phyloP scores from a whole-genome alignment of 1,140 invertebrate genomes.

The Drosophila erecta region DNA sequence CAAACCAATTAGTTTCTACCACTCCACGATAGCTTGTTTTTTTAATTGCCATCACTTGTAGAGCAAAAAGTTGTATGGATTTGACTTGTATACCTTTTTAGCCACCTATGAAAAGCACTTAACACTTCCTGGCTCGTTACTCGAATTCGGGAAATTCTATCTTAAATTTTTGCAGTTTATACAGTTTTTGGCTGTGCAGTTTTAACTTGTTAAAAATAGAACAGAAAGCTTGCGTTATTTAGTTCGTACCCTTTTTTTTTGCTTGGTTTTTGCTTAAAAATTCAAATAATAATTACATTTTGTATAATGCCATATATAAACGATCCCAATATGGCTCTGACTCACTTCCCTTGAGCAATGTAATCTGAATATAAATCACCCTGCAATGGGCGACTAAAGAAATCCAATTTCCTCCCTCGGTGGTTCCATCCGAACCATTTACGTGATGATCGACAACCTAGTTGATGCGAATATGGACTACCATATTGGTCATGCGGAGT shows the following conservation, averaged over 20 bases:
- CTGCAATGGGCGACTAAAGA: constrained; percentile 13
- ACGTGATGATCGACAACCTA: constrained; percentile 24
- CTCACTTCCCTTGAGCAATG: not conserved
- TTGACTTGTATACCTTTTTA: no score
- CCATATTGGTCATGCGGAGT: constrained; percentile 20
- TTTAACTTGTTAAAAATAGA: not conserved
- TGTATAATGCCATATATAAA: no score
- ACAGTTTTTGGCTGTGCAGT: no score
- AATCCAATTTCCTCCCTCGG: constrained; percentile 31
- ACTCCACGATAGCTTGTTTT: not conserved
- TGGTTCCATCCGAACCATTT: constrained; percentile 12
- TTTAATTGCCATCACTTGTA: not conserved
- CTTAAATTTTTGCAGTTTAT: no score
- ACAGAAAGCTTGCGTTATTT: no score
- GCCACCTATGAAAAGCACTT: no score
- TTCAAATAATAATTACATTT: no score
- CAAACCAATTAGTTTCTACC: constrained; percentile 2
- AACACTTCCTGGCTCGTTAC: no score
- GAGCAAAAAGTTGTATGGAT: not conserved
- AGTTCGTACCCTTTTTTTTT: no score
- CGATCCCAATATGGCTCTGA: not conserved
- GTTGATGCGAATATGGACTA: constrained; percentile 26
- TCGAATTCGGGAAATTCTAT: no score
- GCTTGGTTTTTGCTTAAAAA: no score
- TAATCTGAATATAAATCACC: not conserved